These are phyloP conservation scores for Orthonevra nobilis DNA, from an alignment of 2,888 invertebrate genomes.

Conservation along the genomic window DNA sequence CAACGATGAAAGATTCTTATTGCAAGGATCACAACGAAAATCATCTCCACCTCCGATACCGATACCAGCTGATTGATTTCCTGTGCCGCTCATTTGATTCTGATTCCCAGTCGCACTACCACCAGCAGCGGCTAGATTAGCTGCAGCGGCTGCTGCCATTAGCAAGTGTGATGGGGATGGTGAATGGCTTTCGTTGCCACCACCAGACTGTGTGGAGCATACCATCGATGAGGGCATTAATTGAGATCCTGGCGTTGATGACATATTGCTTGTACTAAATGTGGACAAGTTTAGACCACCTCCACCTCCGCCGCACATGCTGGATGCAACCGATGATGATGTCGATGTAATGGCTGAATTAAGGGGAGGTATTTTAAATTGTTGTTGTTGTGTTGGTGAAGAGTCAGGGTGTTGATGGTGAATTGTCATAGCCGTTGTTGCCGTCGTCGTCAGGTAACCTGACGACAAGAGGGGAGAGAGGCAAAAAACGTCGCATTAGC, in stretches of 20 bases:
- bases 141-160: conserved; percentile 70
- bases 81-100: conserved; percentile 72
- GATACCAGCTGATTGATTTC: conserved; percentile 73
- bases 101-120: conserved; percentile 74
- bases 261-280: conserved; percentile 74
- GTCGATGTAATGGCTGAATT: conserved; percentile 72
- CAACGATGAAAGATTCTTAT: conserved; percentile 92
- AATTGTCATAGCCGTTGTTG: conserved; percentile 73
- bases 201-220: conserved; percentile 71
- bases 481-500: conserved; percentile 81
- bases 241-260: conserved; percentile 60
- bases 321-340: conserved; percentile 72
- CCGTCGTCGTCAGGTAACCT: conserved; percentile 81
- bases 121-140: conserved; percentile 57
- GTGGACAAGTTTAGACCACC: conserved; percentile 78
- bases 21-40: conserved; percentile 95
- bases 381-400: no score
- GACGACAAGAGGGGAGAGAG: conserved; percentile 81
- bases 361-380: conserved; percentile 63
- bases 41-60: conserved; percentile 84
- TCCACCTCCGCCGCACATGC: conserved; percentile 74
- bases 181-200: conserved; percentile 63
- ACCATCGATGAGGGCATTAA: conserved; percentile 57
- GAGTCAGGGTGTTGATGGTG: conserved; percentile 62
- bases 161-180: conserved; percentile 71